Conservation (phyloP, 2,888 invertebrate genomes). For the Drosophila trichaetosa region DNA sequence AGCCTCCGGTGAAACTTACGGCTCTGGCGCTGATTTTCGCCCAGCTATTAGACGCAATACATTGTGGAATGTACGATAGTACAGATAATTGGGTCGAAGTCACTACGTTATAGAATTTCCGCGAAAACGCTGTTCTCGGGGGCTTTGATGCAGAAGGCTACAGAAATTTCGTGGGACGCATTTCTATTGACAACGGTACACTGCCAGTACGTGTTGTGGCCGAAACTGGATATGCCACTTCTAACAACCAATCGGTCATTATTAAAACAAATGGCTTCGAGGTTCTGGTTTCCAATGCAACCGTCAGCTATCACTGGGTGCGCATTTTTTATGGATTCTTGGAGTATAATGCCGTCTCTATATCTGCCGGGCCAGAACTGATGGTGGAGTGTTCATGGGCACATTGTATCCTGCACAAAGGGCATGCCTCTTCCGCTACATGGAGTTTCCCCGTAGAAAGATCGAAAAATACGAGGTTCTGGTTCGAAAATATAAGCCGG, state of each 20-base stretch:
- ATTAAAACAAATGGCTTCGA: too few species aligned
- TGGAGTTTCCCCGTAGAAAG: constrained; percentile 23
- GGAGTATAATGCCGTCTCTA: constrained; percentile 41
- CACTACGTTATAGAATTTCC: too few species aligned
- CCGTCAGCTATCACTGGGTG: constrained; percentile 45
- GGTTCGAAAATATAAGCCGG: constrained; percentile 4
- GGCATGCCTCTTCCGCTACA: constrained; percentile 46
- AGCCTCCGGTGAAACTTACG: not conserved
- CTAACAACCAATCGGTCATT: constrained; percentile 8
- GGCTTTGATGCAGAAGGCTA: too few species aligned
- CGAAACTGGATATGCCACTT: constrained; percentile 36
- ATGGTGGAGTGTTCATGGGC: constrained; percentile 43
- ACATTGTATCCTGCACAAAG: constrained; percentile 30
- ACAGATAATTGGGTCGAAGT: too few species aligned
- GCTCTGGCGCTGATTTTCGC: too few species aligned
- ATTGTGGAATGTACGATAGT: too few species aligned
- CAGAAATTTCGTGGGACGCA: not conserved
- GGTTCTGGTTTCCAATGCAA: constrained; percentile 36
- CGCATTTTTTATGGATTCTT: constrained; percentile 55
- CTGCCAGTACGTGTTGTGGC: constrained; percentile 54
- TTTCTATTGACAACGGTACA: too few species aligned
- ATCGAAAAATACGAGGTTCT: constrained; percentile 56
- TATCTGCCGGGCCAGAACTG: constrained; percentile 42
- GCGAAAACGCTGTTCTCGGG: too few species aligned
- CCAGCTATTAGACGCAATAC: too few species aligned